A percentile compares a stretch with the other conserved stretches of the same genome.
Evolutionary conservation across 2,113 vertebrate species (phyloP).

Genomic region (Delphinapterus leucas): DNA sequence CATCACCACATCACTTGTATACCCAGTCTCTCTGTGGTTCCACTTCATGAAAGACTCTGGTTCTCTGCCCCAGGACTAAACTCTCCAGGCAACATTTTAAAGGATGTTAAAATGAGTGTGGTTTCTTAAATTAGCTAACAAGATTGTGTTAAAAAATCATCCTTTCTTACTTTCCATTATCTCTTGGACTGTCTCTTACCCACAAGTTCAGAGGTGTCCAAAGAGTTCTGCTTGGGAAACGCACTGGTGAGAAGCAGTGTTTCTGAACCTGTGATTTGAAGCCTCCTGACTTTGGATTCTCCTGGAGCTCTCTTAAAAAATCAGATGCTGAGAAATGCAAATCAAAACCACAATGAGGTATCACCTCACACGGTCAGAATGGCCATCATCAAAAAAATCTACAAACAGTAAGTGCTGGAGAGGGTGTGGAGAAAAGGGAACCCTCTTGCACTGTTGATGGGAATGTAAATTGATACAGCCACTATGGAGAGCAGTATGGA

Average conservation of each 20-base stretch:
- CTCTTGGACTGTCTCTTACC: neutral
- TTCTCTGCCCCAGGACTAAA: neutral
- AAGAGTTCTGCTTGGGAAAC: neutral
- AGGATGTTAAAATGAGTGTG: neutral
- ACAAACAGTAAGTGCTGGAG: too few species aligned
- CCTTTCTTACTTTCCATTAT: neutral
- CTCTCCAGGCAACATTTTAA: neutral
- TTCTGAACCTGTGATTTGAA: neutral
- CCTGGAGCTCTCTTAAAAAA: neutral
- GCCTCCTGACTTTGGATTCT: neutral
- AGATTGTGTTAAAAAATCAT: neutral
- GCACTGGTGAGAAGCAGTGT: neutral
- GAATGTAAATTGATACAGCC: too few species aligned
- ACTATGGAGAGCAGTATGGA: too few species aligned
- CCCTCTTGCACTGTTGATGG: too few species aligned
- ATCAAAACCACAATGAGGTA: too few species aligned
- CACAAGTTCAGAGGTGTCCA: neutral
- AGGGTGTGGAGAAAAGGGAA: too few species aligned
- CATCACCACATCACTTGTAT: neutral
- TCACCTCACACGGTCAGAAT: too few species aligned
- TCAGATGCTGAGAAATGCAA: too few species aligned
- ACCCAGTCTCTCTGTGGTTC: neutral
- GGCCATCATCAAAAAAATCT: too few species aligned
- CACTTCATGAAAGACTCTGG: neutral
- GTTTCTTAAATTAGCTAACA: neutral